phyloP scores from a whole-genome alignment of 2,797 vertebrate genomes.

The Pseudopleuronectes americanus region DNA sequence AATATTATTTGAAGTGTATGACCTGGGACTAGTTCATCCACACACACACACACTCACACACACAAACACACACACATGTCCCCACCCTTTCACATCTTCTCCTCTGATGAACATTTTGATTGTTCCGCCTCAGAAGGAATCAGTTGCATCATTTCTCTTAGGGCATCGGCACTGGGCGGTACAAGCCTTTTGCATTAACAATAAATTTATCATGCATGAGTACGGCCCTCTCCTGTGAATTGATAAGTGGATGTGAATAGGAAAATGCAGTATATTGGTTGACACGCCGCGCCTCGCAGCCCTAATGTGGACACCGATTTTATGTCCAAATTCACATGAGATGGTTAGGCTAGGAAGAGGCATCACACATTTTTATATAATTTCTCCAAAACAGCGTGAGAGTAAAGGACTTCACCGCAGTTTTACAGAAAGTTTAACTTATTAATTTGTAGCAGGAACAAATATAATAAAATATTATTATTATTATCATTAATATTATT shows the following conservation, averaged over 20 bases:
- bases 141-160: slow-evolving; percentile 77
- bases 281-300: slow-evolving; percentile 22
- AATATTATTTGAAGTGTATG: slow-evolving; percentile 14
- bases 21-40: slow-evolving; percentile 35
- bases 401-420: background rate
- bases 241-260: slow-evolving; percentile 75
- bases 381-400: background rate
- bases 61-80: slow-evolving; percentile 8
- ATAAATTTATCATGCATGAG: slow-evolving; percentile 81
- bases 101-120: slow-evolving; percentile 76
- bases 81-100: slow-evolving; percentile 53
- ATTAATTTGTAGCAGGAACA: slow-evolving; percentile 4
- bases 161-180: slow-evolving; percentile 74
- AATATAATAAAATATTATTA: slow-evolving; percentile 18
- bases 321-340: slow-evolving; percentile 21
- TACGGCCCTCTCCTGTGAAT: slow-evolving; percentile 69
- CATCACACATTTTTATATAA: background rate
- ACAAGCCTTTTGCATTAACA: slow-evolving; percentile 84
- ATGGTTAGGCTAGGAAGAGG: background rate
- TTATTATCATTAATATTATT: slow-evolving; percentile 29
- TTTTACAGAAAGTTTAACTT: slow-evolving; percentile 5
- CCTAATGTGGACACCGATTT: slow-evolving; percentile 48
- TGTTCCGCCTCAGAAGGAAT: slow-evolving; percentile 78
- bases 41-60: slow-evolving; percentile 8
- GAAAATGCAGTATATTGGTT: slow-evolving; percentile 58